Evolutionary conservation across 2,113 vertebrate genomes (phyloP), one percentile per base, ranked within the genome.

Genomic region (Mirounga angustirostris): DNA sequence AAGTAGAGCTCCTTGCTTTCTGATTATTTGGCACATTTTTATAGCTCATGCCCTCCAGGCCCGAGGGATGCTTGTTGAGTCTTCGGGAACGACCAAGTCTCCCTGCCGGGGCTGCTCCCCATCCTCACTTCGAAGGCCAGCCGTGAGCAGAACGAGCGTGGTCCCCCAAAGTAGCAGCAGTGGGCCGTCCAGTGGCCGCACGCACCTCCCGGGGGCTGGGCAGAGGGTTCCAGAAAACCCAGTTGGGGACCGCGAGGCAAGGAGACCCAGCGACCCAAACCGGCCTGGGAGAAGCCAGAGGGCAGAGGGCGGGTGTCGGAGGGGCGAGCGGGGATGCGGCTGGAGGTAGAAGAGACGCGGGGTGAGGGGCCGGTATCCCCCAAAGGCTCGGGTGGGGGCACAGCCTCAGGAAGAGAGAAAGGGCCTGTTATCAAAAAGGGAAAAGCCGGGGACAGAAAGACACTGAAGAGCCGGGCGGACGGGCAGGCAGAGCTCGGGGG

Each of bases 71-170:
- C 43, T 15, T 50, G 43, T 30, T 14, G 1, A 78, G 43, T 28
- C 4, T 30, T 16, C 3, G 1, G 43, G 26, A 50, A 24, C 0
- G 26, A 50, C 24, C 26, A 7, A 2, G 7, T 16, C 24, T 76
- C 43, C 73, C 40, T 40, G 14, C 71, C 12, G 7, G 69, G 36
- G 10, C 40, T 28, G 40, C 40, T 15, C 24, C 73, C 43, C 14
- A 0, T 7, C 5, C 12, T 24, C 73, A 8, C 43, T 0, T 18
- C 14, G 4, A 52, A 79, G 76, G 50, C 46, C 28, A 7, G 26
- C 46, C 8, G 7, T 30, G 43, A 46, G 71, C 24, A 26, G 12
- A 26, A 26, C 0, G 12, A 46, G 15, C 7, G 1, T 24, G 4
- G 40, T 76, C 6, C 5, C 43, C 43, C 14, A 13, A 30, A 19